Evolutionary conservation across 2,113 vertebrate species (phyloP), one percentile per base, ranked within the genome.

Genomic region (Sardina pilchardus): DNA sequence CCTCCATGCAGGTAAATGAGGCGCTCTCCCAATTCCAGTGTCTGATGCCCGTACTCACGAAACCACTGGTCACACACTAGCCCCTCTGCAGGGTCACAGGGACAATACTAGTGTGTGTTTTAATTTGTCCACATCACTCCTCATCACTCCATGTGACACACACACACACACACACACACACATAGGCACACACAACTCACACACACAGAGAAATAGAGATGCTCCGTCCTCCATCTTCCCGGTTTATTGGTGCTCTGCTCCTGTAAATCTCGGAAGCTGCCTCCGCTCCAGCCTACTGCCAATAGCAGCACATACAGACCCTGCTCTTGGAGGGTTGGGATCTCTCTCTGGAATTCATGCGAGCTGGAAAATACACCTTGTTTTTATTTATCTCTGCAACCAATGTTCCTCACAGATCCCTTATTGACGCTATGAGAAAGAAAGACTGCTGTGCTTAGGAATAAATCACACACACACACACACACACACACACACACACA

Each of bases 141-240:
- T 47, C 45, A 14, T 47, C 45, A 47, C 45, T 47, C 45, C 12
- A 14, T 47, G 45, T 16, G 17, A 81, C 47, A 82, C 12, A 36
- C n/a, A 56, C 84, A 82, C 45, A 85, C 44, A 42, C 67, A 80
- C 1, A 10, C 39, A 84, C 83, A 80, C 59, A 81, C 81, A 30
- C 45, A 12, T 42, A 53, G 36, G 75, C 80, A 82, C 39, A 81
- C 75, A 82, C n/a, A 6, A 44, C 48, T 43, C 85, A 82, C 30
- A 82, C 45, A 45, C 81, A 48, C 0, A n/a, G 56, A 63, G 24
- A 63, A 75, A 16, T 1, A 71, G 59, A 82, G 45, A 78, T 56
- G 75, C 43, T 9, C 14, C 16, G 4, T 36, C 10, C 34, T 78
- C 21, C 71, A 36, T 78, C 71, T 59, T 59, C 21, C 53, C 6